Conservation (phyloP, 1,140 invertebrate genomes). For the Chymomyza costata region DNA sequence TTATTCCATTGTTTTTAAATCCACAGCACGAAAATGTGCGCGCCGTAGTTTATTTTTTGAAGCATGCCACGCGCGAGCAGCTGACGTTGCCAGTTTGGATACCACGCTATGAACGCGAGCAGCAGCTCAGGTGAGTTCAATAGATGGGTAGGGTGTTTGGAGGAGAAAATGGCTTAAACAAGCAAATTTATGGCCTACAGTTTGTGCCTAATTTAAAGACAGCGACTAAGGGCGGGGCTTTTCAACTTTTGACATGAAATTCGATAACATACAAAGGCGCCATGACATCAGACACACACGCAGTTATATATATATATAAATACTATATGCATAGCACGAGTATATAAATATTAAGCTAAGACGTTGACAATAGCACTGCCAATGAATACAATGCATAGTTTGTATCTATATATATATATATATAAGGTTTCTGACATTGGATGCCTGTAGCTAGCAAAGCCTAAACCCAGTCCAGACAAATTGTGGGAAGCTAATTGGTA, state of each 20-base stretch:
- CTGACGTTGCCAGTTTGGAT: conserved; percentile 67
- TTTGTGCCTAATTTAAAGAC: too few relatives aligned
- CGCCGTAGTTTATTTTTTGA: conserved; percentile 85
- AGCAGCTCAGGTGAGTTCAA: conserved; percentile 63
- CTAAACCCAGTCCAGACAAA: too few relatives aligned
- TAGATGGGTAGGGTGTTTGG: neutral
- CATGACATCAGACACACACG: too few relatives aligned
- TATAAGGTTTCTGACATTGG: conserved; percentile 2
- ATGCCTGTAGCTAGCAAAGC: conserved; percentile 7
- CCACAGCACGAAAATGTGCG: conserved; percentile 82
- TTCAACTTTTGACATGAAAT: too few relatives aligned
- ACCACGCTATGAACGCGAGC: conserved; percentile 62
- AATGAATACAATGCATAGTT: too few relatives aligned
- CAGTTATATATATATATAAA: too few relatives aligned
- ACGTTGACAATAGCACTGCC: conserved; percentile 20
- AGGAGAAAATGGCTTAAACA: neutral
- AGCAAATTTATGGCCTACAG: conserved; percentile 22
- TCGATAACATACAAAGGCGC: too few relatives aligned
- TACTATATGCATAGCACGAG: too few relatives aligned
- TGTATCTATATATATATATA: conserved; percentile 17
- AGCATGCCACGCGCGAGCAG: conserved; percentile 79
- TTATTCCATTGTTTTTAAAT: conserved; percentile 21
- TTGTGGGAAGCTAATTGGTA: conserved; percentile 21
- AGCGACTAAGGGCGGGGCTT: too few relatives aligned
- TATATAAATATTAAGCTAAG: too few relatives aligned